Base-by-base conservation (phyloP, 2,113 vertebrate species). In the Hippopotamus amphibius region DNA sequence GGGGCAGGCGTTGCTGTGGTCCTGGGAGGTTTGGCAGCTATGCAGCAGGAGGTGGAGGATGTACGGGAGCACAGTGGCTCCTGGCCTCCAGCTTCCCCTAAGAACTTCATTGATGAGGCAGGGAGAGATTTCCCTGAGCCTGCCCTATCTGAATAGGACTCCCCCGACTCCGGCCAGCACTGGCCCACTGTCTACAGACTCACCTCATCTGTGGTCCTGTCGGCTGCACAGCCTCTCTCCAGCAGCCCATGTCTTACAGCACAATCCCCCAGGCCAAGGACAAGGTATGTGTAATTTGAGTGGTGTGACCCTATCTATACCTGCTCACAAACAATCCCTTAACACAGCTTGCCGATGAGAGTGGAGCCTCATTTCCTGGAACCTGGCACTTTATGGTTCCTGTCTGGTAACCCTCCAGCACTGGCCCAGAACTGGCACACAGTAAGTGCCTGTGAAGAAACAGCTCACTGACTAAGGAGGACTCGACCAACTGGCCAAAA, bases 321-420 rank as follows among this genome's bases (percentile, higher is more conserved):
- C 15, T 24, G 37, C 72, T 97, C 59, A n/a, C 33, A 63, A 72
- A 59, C 79, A 28, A 19, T 30, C 61, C 59, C 46, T 81, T 61
- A 69, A 71, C 48, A 65, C 83, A 90, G 59, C 55, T 79, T 22
- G 26, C 24, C 1, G 11, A 9, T 15, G 33, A 81, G 30, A 50
- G 0, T 2, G 0, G n/a, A 84, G 59, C n/a, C 83, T 95, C 92
- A 6, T 82, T 97, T 95, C 85, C 82, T 85, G 71, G 87, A 92
- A 71, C 61, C 68, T 65, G 15, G 26, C 69, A 21, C 69, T 86
- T 90, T 84, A 85, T 72, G 88, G 85, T 72, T 93, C 65, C 77
- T n/a, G 28, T 59, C 69, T 93, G 24, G 13, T 16, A 37, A 65
- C 59, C 66, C 46, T 46, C 24, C 26, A 17, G 71, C n/a, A 24